Base-by-base conservation (phyloP, 2,797 vertebrate species). In the Galago senegalensis region DNA sequence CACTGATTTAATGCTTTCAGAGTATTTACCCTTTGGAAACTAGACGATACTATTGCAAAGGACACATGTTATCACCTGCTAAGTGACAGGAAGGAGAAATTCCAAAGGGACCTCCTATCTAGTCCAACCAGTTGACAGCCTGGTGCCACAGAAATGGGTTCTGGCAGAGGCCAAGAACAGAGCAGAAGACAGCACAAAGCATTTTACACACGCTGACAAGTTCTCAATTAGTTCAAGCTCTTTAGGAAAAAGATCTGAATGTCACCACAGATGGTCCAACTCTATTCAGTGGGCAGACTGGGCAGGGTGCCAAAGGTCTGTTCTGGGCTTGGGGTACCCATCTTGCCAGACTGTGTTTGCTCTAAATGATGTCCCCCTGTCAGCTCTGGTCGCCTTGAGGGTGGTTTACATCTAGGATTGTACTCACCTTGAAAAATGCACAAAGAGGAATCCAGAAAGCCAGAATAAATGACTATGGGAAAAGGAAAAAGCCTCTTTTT, bases 151-250 rank as follows among this genome's bases (percentile, higher is more conserved):
- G 5, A 81, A 93, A 69, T 8, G 61, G 76, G 67, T 77, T 40
- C 86, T 92, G 94, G 87, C 95, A 82, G 72, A 75, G 89, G 34
- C 23, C 20, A 82, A 40, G 29, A 49, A 61, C 37, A 43, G 46
- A 96, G 95, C 95, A 94, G 93, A 95, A 95, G 93, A 94, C 84
- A 31, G 89, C 70, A 87, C n/a, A 88, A 73, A 94, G 43, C 91
- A n/a, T 25, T 79, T 91, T 75, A 91, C 25, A 93, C 88, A 92
- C 3, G 11, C 76, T 7, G 94, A 95, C 93, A 96, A 29, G 53
- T 70, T 93, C 91, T 70, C 96, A 91, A n/a, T 95, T 89, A 87
- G 93, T 96, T 96, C 81, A 53, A 83, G 72, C 89, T 97, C 94
- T 93, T 94, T 53, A 88, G 94, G 89, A 96, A 95, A 95, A 93